Evolutionary conservation across 1,140 invertebrate species (phyloP).

Genomic region (Tyrophagus putrescentiae): DNA sequence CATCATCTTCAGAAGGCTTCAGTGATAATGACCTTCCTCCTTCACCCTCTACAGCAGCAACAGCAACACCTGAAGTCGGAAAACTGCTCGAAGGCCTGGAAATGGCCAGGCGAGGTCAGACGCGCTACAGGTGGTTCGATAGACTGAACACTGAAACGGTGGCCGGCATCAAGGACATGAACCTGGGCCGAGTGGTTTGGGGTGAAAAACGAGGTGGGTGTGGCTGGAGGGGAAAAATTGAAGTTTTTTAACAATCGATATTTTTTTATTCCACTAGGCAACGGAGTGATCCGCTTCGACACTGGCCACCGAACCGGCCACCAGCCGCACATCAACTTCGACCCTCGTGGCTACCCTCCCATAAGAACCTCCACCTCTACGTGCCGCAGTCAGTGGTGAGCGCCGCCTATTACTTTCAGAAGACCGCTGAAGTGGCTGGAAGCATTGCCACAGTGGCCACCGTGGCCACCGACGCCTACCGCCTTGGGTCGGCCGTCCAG

Average conservation of each 20-base stretch:
- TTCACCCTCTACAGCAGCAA: too few relatives aligned
- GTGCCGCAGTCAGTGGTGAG: not conserved
- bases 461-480: not conserved
- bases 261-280: not conserved
- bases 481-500: not conserved
- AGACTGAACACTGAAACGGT: not conserved
- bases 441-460: not conserved
- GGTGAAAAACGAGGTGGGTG: not conserved
- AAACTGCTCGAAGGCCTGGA: not conserved
- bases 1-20: too few relatives aligned
- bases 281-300: not conserved
- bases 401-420: not conserved
- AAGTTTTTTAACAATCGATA: not conserved
- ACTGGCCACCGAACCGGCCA: not conserved
- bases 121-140: not conserved
- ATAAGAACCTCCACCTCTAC: conserved; percentile 1
- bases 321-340: not conserved
- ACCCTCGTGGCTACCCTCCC: not conserved
- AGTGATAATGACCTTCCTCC: too few relatives aligned
- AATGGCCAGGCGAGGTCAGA: not conserved
- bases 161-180: conserved; percentile 1
- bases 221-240: not conserved
- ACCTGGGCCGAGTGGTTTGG: not conserved
- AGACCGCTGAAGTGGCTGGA: not conserved
- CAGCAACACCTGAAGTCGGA: not conserved